A percentile compares a stretch with the other conserved stretches of the same genome.
These are phyloP conservation scores for Thymallus thymallus DNA, from an alignment of 2,113 vertebrate species.

Conservation along the genomic window DNA sequence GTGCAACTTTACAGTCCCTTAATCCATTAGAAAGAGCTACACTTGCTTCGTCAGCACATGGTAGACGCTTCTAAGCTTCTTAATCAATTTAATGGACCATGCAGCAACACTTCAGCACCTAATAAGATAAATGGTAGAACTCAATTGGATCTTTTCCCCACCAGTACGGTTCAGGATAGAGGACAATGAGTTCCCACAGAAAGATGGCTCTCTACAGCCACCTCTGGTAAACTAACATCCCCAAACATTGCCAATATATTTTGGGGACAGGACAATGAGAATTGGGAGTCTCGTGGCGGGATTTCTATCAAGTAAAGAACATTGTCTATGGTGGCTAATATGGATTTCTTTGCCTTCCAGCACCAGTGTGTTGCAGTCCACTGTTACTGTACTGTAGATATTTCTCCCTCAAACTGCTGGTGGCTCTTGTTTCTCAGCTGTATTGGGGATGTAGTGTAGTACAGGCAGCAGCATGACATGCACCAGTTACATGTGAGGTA, in stretches of 20 bases:
- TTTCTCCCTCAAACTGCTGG: no score
- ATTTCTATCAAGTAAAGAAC: not conserved
- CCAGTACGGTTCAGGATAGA: not conserved
- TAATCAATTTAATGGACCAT: constrained; percentile 1
- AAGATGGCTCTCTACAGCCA: constrained; percentile 1
- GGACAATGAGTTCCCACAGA: constrained; percentile 3
- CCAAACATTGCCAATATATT: not conserved
- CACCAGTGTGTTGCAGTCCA: not conserved
- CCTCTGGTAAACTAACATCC: not conserved
- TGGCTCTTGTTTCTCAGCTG: no score
- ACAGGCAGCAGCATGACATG: no score
- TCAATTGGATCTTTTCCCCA: not conserved
- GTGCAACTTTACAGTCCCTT: not conserved
- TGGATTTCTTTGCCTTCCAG: not conserved
- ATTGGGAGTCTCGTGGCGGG: not conserved
- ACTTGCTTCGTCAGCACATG: not conserved
- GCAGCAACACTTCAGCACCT: not conserved
- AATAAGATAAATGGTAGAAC: constrained; percentile 6
- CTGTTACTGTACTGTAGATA: not conserved
- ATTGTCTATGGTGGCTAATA: not conserved
- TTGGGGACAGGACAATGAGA: not conserved
- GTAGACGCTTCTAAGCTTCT: constrained; percentile 7
- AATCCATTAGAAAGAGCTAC: not conserved
- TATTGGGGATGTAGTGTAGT: no score
- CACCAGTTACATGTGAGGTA: not conserved